These are phyloP conservation scores for Archivesica marissinica DNA, from an alignment of 1,140 invertebrate species.

Conservation along the genomic window DNA sequence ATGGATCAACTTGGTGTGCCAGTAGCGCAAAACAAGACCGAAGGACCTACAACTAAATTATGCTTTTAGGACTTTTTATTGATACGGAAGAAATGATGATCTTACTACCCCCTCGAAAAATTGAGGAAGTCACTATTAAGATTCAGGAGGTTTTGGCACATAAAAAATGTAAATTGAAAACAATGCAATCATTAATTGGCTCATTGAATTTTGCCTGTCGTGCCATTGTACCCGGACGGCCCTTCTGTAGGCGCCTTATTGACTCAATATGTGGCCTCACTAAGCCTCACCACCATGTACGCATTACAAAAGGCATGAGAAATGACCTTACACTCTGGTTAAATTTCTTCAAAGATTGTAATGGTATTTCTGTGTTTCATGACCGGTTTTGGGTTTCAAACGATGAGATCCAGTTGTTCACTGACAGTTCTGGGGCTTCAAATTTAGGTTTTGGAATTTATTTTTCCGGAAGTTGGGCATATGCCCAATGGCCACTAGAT, in stretches of 20 bases:
- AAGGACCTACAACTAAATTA: not conserved
- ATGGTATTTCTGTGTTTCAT: constrained; percentile 16
- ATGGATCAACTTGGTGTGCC: not conserved
- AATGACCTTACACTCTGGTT: not conserved
- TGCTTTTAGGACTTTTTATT: not conserved
- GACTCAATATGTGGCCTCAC: not conserved
- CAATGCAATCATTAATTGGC: constrained; percentile 2
- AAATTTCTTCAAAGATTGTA: not conserved
- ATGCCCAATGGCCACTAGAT: constrained; percentile 31
- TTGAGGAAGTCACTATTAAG: not conserved
- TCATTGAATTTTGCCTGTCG: constrained; percentile 19
- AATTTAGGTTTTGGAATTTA: constrained; percentile 49
- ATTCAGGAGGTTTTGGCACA: not conserved
- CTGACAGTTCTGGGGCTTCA: constrained; percentile 25
- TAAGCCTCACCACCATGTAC: not conserved
- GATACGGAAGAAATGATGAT: not conserved
- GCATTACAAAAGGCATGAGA: not conserved
- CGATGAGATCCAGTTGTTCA: not conserved
- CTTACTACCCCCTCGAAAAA: not conserved
- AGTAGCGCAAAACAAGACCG: constrained; percentile 4
- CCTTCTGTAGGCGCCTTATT: not conserved
- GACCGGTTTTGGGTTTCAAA: not conserved
- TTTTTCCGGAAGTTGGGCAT: constrained; percentile 47
- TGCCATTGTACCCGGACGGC: not conserved
- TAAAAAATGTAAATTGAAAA: not conserved